Evolutionary conservation across 2,888 invertebrate genomes (phyloP).

Genomic region (Trissoscelio sp.): DNA sequence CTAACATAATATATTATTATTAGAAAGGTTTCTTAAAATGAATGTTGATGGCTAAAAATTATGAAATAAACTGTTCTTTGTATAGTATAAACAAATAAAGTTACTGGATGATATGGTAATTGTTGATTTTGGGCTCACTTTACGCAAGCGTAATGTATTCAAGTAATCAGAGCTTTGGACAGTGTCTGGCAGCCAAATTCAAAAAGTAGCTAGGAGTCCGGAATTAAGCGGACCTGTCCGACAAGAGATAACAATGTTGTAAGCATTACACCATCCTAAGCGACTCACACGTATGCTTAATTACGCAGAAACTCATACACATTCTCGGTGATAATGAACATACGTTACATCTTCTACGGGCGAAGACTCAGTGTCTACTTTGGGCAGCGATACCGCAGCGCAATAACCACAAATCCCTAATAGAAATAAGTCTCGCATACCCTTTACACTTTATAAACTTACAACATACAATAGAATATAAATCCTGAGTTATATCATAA

Average conservation of each 20-base stretch:
- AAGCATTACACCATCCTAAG: conserved; percentile 34
- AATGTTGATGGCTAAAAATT: too few species aligned
- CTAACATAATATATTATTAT: too few species aligned
- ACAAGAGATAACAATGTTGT: conserved; percentile 53
- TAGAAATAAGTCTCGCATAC: conserved; percentile 51
- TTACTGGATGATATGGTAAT: neutral
- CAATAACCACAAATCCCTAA: conserved; percentile 60
- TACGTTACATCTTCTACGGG: conserved; percentile 41
- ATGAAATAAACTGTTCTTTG: too few species aligned
- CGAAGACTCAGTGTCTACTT: conserved; percentile 19
- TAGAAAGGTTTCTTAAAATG: too few species aligned
- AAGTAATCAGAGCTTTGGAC: conserved; percentile 17
- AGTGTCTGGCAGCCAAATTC: neutral
- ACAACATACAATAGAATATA: conserved; percentile 43
- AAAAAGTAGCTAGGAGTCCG: conserved; percentile 8
- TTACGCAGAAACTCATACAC: conserved; percentile 60
- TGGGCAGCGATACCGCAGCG: neutral
- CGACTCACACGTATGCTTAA: conserved; percentile 53
- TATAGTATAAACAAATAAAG: too few species aligned
- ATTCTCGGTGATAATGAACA: conserved; percentile 49
- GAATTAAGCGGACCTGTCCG: conserved; percentile 38
- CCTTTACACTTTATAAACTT: conserved; percentile 44
- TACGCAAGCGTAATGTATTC: conserved; percentile 17
- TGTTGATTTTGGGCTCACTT: neutral
- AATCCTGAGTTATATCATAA: conserved; percentile 33